Percentiles rank a stretch among this genome's conserved stretches.
These are phyloP conservation scores for Leptopilina clavipes DNA, from an alignment of 1,140 invertebrate species.

Conservation along the genomic window DNA sequence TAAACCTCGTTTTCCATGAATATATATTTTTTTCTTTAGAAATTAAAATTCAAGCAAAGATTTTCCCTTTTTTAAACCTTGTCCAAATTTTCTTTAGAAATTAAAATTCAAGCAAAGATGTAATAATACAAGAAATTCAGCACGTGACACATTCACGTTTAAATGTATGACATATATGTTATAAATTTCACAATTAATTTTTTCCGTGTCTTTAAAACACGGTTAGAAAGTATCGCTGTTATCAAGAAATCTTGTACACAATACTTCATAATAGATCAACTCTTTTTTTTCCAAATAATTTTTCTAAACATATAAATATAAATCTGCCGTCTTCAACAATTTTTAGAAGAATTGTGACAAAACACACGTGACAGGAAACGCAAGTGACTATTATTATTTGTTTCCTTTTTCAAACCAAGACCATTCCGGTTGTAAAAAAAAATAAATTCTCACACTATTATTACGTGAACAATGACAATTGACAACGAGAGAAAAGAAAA, in stretches of 20 bases:
- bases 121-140: background rate
- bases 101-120: too few relatives aligned
- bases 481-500: background rate
- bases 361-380: slow-evolving; percentile 12
- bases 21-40: too few relatives aligned
- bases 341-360: background rate
- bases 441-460: background rate
- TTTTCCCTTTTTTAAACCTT: too few relatives aligned
- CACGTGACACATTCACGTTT: background rate
- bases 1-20: too few relatives aligned
- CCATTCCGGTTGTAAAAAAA: slow-evolving; percentile 13
- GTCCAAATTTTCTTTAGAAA: too few relatives aligned
- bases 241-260: slow-evolving; percentile 1
- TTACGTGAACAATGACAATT: background rate
- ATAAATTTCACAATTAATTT: slow-evolving; percentile 17
- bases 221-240: background rate
- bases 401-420: background rate
- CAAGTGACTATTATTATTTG: background rate
- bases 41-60: too few relatives aligned
- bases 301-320: background rate
- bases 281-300: background rate
- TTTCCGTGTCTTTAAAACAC: background rate
- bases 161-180: background rate
- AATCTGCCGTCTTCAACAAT: background rate
- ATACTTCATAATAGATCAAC: background rate